Evolutionary conservation across 2,888 invertebrate species (phyloP).

Genomic region (Coremacera marginata): DNA sequence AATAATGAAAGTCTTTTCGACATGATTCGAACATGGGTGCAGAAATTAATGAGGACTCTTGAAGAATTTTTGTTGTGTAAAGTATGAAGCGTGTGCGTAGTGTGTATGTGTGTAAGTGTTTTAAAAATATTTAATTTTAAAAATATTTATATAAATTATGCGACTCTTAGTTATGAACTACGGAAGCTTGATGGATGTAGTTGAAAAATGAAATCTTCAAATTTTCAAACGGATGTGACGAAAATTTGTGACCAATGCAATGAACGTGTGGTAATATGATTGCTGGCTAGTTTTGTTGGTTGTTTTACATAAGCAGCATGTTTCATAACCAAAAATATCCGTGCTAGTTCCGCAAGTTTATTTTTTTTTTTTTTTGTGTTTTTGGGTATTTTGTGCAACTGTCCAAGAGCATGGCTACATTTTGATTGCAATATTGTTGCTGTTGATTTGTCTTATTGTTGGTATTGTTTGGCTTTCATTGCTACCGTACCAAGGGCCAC

Average conservation of each 20-base stretch:
- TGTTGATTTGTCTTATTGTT: not conserved
- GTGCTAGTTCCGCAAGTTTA: not conserved
- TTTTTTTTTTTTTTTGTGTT: not conserved
- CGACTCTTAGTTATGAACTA: not conserved
- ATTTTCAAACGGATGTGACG: conserved; percentile 14
- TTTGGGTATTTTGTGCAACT: not conserved
- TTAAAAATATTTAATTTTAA: conserved; percentile 11
- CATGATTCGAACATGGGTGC: conserved; percentile 13
- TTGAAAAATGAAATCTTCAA: not conserved
- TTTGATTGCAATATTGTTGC: conserved; percentile 25
- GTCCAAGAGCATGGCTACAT: not conserved
- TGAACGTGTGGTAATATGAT: not conserved
- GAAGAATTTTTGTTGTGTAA: not conserved
- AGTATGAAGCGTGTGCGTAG: not conserved
- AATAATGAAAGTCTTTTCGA: conserved; percentile 37
- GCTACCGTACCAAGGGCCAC: not conserved
- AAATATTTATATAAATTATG: not conserved
- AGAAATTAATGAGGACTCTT: conserved; percentile 22
- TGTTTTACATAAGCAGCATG: not conserved
- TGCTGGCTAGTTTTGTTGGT: not conserved
- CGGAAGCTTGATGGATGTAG: not conserved
- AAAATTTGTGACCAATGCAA: not conserved
- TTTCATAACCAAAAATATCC: conserved; percentile 29
- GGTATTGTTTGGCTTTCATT: not conserved
- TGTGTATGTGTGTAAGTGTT: not conserved